Conservation (phyloP, 2,888 invertebrate species). For the Loripinus fragilis region DNA sequence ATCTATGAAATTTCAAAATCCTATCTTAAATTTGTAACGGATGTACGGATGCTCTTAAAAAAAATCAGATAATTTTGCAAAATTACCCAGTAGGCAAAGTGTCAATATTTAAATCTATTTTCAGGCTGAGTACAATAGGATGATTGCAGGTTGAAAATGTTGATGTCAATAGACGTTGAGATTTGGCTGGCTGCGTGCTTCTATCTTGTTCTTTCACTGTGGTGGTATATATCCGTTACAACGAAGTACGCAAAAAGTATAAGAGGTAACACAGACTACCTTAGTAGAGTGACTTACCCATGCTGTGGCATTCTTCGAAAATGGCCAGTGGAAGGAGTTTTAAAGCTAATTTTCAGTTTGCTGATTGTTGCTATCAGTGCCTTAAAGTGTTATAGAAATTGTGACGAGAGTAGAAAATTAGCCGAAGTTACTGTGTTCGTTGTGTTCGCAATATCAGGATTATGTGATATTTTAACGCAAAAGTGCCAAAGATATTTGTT, state of each 20-base stretch:
- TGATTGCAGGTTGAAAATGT: background rate
- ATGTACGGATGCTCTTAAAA: no score
- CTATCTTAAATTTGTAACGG: no score
- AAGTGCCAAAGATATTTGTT: conserved; percentile 29
- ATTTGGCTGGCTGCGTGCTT: conserved; percentile 9
- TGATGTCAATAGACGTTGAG: background rate
- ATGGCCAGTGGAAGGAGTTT: conserved; percentile 30
- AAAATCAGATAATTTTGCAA: no score
- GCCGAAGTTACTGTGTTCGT: conserved; percentile 23
- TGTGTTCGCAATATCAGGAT: conserved; percentile 21
- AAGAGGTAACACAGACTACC: conserved; percentile 20
- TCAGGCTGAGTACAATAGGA: no score
- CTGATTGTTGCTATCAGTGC: conserved; percentile 16
- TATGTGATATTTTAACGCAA: conserved; percentile 32
- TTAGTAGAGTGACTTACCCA: conserved; percentile 27
- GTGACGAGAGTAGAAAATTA: conserved; percentile 27
- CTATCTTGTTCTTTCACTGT: conserved; percentile 31
- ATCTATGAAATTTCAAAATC: no score
- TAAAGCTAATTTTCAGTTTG: conserved; percentile 22
- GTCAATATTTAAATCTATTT: no score
- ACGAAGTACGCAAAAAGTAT: conserved; percentile 23
- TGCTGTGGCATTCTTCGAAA: conserved; percentile 26
- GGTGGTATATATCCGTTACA: conserved; percentile 36
- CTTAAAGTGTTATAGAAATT: conserved; percentile 11
- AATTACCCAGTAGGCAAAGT: no score